Base-by-base conservation (phyloP, 2,797 vertebrate genomes). In the Pangasius mekongensis region DNA sequence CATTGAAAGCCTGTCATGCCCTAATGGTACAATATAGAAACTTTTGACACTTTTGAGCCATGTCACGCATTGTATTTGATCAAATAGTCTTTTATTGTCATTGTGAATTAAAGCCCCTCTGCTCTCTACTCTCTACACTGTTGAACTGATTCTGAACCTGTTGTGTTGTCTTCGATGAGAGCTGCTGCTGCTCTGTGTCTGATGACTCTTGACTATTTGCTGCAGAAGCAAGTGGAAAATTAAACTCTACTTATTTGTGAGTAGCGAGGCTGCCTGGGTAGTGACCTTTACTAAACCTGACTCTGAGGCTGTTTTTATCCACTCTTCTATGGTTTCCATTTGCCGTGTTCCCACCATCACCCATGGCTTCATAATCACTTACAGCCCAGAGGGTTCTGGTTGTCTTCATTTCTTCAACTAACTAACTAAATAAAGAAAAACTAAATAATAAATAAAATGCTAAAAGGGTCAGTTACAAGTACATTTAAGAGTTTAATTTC, bases 311-410 rank as follows among this genome's bases (percentile, higher is more conserved):
- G 30, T 73, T 58, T 85, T 74, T 60, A 74, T 73, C 2, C 33
- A 39, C 52, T 60, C 2, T 27, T 74, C 30, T 74, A 36, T 58
- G 47, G 13, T 71, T 83, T 83, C 11, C 39, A 7, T 43, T 73
- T 85, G 20, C n/a, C 33, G 24, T 56, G 54, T 80, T 80, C 54
- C 54, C 64, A 84, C 83, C 66, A 69, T 71, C 66, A 54, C 64
- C n/a, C 64, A 84, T 54, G 47, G 83, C 18, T 36, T 84, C 66
- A 54, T 84, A 54, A 71, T 84, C 83, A 80, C 77, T 58, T 58
- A 36, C 77, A 58, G 77, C 30, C 52, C 20, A 22, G 18, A 56
- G 30, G n/a, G 13, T 36, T 56, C 16, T 58, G 30, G 30, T 80
- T 80, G 52, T 80, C 47, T 77, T 77, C 47, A 77, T 80, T 33